Conservation (phyloP, 2,113 vertebrate species). For the Podarcis muralis region DNA sequence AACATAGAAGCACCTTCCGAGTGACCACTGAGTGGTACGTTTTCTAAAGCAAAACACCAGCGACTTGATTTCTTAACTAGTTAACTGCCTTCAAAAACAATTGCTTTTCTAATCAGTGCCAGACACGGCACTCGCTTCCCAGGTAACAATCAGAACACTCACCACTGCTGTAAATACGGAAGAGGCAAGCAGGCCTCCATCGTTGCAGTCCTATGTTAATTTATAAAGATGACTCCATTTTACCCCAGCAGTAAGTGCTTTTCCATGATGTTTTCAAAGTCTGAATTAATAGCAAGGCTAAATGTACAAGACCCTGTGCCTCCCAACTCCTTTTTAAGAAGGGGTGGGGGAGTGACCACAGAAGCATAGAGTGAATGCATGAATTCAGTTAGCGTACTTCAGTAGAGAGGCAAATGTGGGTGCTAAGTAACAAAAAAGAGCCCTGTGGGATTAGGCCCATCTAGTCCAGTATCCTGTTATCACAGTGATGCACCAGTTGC, state of each 20-base stretch:
- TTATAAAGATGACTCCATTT: slow-evolving; percentile 34
- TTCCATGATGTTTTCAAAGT: slow-evolving; percentile 43
- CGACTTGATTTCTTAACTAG: slow-evolving; percentile 76
- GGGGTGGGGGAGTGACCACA: background rate
- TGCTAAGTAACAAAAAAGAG: background rate
- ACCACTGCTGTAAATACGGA: background rate
- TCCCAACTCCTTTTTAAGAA: slow-evolving; percentile 13
- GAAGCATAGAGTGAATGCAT: background rate
- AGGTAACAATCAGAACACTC: slow-evolving; percentile 24
- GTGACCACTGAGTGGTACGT: slow-evolving; percentile 75
- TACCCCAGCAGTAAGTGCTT: slow-evolving; percentile 38
- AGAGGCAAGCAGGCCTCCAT: background rate
- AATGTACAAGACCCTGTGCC: too few species aligned
- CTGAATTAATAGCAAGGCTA: background rate
- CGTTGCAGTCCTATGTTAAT: slow-evolving; percentile 19
- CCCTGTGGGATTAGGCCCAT: too few species aligned
- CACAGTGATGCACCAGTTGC: too few species aligned
- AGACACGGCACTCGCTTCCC: slow-evolving; percentile 40
- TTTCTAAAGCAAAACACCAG: slow-evolving; percentile 81
- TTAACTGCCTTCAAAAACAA: slow-evolving; percentile 71
- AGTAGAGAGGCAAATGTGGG: background rate
- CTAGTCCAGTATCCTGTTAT: too few species aligned
- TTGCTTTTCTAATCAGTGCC: slow-evolving; percentile 70
- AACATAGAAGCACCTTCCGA: slow-evolving; percentile 82
- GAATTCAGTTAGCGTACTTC: background rate